These are phyloP conservation scores for Platycheirus albimanus DNA, from an alignment of 2,888 invertebrate species.

Conservation along the genomic window DNA sequence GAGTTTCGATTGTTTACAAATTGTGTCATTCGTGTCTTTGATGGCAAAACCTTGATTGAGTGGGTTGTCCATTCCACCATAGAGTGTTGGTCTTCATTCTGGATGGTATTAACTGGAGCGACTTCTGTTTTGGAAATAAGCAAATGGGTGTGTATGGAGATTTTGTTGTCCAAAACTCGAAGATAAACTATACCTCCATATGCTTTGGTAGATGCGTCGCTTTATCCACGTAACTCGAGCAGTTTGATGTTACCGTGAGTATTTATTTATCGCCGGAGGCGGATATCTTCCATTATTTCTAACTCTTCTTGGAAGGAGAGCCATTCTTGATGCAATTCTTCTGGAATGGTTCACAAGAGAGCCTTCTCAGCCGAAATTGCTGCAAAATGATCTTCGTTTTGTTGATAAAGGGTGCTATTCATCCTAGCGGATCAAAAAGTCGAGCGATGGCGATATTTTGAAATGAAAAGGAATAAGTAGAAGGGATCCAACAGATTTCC, in stretches of 20 bases:
- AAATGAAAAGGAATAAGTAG: neutral
- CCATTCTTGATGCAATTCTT: neutral
- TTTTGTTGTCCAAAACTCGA: neutral
- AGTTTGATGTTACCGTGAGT: neutral
- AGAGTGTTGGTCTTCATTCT: neutral
- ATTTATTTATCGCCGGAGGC: slow-evolving; percentile 5
- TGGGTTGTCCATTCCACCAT: neutral
- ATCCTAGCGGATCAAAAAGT: neutral
- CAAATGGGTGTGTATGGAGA: neutral
- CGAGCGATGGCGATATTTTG: neutral
- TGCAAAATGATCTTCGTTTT: neutral
- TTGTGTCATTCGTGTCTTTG: neutral
- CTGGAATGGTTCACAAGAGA: neutral
- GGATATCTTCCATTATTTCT: neutral
- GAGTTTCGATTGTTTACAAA: neutral
- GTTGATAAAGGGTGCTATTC: neutral
- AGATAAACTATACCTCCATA: slow-evolving; percentile 5
- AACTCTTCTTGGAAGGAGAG: neutral
- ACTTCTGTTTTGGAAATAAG: neutral
- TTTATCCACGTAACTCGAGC: neutral
- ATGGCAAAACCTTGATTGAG: neutral
- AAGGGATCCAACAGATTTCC: slow-evolving; percentile 3
- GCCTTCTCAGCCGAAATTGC: neutral
- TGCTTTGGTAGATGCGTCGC: slow-evolving; percentile 6
- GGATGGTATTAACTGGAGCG: neutral